Evolutionary conservation across 1,140 invertebrate species (phyloP).

Genomic region (Steinernema khuongi): DNA sequence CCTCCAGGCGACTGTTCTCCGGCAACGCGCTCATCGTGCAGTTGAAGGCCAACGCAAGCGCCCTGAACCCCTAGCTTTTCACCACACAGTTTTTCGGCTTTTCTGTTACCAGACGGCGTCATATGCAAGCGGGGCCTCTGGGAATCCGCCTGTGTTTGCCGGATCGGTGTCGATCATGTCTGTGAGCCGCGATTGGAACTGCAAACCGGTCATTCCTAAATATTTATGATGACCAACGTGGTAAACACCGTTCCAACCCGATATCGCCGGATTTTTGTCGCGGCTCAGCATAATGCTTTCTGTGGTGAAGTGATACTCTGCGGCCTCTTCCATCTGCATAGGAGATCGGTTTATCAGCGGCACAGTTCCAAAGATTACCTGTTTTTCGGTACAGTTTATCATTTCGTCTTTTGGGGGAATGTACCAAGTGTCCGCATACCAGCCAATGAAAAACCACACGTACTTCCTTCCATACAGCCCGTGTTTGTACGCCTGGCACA

Average conservation of each 20-base stretch:
- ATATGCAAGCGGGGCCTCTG: conserved; percentile 94
- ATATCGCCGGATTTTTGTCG: conserved; percentile 48
- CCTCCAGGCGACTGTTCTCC: conserved; percentile 69
- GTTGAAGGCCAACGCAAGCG: conserved; percentile 73
- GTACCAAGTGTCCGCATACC: conserved; percentile 99
- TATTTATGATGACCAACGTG: not conserved
- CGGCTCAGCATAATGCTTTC: conserved; percentile 83
- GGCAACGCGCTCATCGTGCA: conserved; percentile 73
- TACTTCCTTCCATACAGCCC: conserved; percentile 88
- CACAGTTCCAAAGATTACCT: conserved; percentile 68
- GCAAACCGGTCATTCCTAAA: conserved; percentile 48
- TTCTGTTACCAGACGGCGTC: conserved; percentile 93
- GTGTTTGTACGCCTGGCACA: conserved; percentile 90
- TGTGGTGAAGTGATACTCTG: conserved; percentile 93
- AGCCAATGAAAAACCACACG: conserved; percentile 99
- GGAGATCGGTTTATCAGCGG: not conserved
- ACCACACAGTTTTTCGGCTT: conserved; percentile 65
- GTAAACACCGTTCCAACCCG: conserved; percentile 25
- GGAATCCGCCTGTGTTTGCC: conserved; percentile 70
- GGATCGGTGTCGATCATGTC: conserved; percentile 50
- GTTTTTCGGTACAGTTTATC: conserved; percentile 82
- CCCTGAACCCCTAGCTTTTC: conserved; percentile 35
- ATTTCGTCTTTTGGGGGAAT: conserved; percentile 75
- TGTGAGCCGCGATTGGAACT: conserved; percentile 48
- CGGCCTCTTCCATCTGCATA: conserved; percentile 67